Percentiles rank a stretch among this genome's conserved stretches.
Conservation (phyloP, 2,797 vertebrate genomes). For the Crocodylus rhombifer region DNA sequence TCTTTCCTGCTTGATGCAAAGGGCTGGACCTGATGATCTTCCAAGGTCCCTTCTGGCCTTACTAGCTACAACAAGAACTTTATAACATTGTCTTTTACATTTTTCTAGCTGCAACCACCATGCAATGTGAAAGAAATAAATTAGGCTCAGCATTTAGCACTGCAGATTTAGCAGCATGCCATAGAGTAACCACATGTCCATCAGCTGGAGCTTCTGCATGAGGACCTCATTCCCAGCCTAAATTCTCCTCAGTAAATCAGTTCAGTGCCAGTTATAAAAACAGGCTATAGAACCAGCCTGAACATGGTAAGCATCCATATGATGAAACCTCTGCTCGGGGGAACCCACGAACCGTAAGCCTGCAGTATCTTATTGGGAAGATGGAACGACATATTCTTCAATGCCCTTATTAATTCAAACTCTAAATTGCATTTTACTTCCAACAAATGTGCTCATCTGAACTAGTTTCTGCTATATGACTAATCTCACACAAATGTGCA, state of each 20-base stretch:
- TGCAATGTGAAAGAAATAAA: neutral
- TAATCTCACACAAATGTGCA: fast-evolving
- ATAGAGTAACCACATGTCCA: neutral
- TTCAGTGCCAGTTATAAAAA: neutral
- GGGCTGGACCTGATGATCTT: too few species aligned
- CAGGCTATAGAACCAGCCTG: neutral
- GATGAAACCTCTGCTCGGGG: neutral
- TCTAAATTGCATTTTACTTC: neutral
- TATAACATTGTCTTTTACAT: neutral
- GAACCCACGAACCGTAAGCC: neutral
- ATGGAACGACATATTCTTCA: neutral
- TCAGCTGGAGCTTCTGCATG: neutral
- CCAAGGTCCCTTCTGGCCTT: neutral
- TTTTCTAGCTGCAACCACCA: neutral
- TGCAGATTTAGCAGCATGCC: neutral
- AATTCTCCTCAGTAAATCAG: neutral
- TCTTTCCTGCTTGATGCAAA: too few species aligned
- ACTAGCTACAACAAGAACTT: neutral
- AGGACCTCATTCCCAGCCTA: neutral
- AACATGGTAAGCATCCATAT: neutral
- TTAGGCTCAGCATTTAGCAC: neutral
- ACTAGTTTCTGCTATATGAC: fast-evolving
- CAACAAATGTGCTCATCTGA: neutral
- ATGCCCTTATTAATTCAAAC: neutral
- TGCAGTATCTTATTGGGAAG: neutral